Evolutionary conservation across 2,888 invertebrate genomes (phyloP), one percentile per base, ranked within the genome.

Genomic region (Camponotus fellah): DNA sequence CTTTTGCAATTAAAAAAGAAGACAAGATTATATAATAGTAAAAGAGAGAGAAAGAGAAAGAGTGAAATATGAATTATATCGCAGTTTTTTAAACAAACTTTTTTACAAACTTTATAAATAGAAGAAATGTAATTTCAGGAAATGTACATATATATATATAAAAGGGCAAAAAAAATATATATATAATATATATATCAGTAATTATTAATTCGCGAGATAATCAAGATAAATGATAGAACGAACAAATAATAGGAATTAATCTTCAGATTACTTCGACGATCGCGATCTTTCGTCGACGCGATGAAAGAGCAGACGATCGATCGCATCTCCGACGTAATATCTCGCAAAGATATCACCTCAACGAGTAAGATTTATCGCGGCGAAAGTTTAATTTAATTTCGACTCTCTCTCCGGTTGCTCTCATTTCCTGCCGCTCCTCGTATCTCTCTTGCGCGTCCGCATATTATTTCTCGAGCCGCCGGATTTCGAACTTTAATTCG

Each of bases 311-410:
- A 26, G 17, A 49, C 72, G 79, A 80, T 80, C 79, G 79, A 80
- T 80, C n/a, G 79, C 74, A 80, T 80, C 79, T 79, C 60, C 21
- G 6, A 74, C 79, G 74, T 72, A 79, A 79, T 79, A 79, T 79
- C 79, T 80, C 26, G 74, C 74, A 2, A 80, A 80, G 79, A 80
- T 80, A 80, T 80, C 79, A 80, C 60, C 72, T 80, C 79, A 74
- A 80, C 75, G 79, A 60, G 65, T 46, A 69, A 87, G 87, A 91
- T 91, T 92, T 92, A 92, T 92, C 92, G 87, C 85, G 74, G 82
- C 81, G 71, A 92, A 91, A 92, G 91, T 92, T 92, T 92, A 92
- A 92, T 92, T 92, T 92, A 92, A 92, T 92, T 92, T 91, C 87
- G 85, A 84, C 85, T 74, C 82, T 56, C 46, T 80, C 79, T 46